Conservation (phyloP, 2,797 vertebrate genomes). For the Alfaro cultratus region DNA sequence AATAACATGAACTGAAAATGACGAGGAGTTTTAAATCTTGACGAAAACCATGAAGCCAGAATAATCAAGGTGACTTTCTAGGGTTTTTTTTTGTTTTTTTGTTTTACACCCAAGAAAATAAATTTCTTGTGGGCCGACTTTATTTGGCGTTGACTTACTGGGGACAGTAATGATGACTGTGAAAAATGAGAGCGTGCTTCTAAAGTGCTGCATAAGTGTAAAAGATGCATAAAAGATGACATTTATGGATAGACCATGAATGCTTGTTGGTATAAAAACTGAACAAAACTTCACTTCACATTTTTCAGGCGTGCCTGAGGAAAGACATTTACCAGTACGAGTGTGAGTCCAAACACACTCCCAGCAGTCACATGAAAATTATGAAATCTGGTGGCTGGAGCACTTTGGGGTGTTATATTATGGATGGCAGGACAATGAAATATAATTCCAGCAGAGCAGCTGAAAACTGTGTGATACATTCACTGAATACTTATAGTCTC, state of each 20-base stretch:
- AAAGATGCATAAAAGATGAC: not conserved
- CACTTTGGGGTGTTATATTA: not conserved
- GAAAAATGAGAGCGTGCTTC: not conserved
- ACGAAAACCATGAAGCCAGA: not conserved
- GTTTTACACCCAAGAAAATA: not conserved
- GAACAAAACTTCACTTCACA: not conserved
- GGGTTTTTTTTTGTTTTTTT: not conserved
- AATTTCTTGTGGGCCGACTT: not conserved
- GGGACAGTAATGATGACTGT: not conserved
- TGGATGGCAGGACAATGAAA: not conserved
- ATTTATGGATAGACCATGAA: conserved; percentile 2
- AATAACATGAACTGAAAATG: not conserved
- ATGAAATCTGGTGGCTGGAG: not conserved
- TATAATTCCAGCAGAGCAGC: not conserved
- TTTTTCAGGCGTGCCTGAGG: not conserved
- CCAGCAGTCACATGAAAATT: not conserved
- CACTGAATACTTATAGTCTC: not conserved
- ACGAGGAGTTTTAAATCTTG: not conserved
- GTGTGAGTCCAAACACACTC: not conserved
- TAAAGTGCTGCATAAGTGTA: not conserved
- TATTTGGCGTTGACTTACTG: not conserved
- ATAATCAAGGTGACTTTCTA: conserved; percentile 1
- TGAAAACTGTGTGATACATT: not conserved
- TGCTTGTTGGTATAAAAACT: not conserved
- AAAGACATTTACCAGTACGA: not conserved